Conservation (phyloP, 2,888 invertebrate genomes). For the Chymomyza caudatula region DNA sequence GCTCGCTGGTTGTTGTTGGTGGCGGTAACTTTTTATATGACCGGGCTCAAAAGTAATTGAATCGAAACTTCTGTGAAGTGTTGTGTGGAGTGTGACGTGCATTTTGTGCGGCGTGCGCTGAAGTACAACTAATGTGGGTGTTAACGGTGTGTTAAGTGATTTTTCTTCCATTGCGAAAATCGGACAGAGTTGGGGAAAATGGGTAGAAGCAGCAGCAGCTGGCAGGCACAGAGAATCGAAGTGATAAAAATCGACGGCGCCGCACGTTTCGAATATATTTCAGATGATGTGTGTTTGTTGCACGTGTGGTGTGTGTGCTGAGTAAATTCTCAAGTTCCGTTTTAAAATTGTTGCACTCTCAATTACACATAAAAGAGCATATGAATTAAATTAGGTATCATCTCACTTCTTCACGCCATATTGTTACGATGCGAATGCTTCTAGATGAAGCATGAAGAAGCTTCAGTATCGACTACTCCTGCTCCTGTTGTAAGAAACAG, state of each 20-base stretch:
- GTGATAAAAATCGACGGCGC: conserved; percentile 60
- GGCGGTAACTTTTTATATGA: not conserved
- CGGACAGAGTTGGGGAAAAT: conserved; percentile 48
- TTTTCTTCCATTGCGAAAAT: conserved; percentile 55
- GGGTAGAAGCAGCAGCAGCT: not conserved
- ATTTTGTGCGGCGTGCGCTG: conserved; percentile 39
- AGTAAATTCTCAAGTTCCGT: conserved; percentile 52
- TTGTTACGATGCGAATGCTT: not conserved
- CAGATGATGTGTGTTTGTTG: conserved; percentile 39
- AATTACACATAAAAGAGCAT: conserved; percentile 7
- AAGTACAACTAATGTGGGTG: conserved; percentile 73
- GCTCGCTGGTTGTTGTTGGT: not conserved
- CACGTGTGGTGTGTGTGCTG: not conserved
- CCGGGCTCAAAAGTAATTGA: conserved; percentile 56
- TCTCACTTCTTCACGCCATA: conserved; percentile 26
- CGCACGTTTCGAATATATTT: conserved; percentile 73
- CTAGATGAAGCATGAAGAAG: not conserved
- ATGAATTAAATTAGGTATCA: conserved; percentile 36
- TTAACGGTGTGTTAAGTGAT: conserved; percentile 73
- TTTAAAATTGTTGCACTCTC: conserved; percentile 45
- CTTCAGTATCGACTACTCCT: too few species aligned
- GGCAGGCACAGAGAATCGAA: not conserved
- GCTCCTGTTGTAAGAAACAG: not conserved
- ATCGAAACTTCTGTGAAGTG: conserved; percentile 44
- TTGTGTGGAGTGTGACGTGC: conserved; percentile 27